Base-by-base conservation (phyloP, 2,797 vertebrate species). In the Cottoperca gobio region DNA sequence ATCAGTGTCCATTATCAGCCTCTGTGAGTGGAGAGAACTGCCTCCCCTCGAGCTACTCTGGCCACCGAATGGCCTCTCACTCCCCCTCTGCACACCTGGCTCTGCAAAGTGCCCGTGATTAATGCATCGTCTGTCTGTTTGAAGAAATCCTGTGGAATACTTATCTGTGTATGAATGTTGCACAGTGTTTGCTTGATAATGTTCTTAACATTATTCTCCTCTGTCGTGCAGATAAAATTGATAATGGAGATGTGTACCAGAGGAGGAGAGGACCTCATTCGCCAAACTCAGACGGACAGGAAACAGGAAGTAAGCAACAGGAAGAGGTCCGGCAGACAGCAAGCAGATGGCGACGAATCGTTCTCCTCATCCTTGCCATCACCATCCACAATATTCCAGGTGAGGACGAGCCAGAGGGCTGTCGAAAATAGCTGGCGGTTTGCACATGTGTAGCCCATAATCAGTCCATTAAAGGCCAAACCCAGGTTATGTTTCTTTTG, bases 351-450 rank as follows among this genome's bases (percentile, higher is more conserved):
- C 92, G 96, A 26, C 89, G 97, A 16, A 96, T 99, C 2, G 12
- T 93, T 4, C 95, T 99, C 65, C 95, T 99, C 68, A 99, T 98
- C 83, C 89, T 99, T 1, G 98, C 97, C 5, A 97, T 99, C 84
- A 99, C 98, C 83, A 97, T 99, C 83, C 98, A 99, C 92, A 99
- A 99, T 87, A 92, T 99, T 66, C 98, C 98, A 84, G 98, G 98
- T 99, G 63, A 94, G 95, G 10, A 8, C 14, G 1, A 64, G 9
- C 3, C 24, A 16, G 0, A 3, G 3, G 1, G 16, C 17, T 61
- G 26, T 13, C 1, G 23, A 2, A 19, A 37, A 50, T 16, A 39
- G n/a, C 42, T 42, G 16, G 16, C 42, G 40, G 42, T 42, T 42
- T 42, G 40, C 40, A 42, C 40, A 42, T 42, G 40, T 42, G 42